Base-by-base conservation (phyloP, 1,140 invertebrate species). In the Penaeus japonicus region DNA sequence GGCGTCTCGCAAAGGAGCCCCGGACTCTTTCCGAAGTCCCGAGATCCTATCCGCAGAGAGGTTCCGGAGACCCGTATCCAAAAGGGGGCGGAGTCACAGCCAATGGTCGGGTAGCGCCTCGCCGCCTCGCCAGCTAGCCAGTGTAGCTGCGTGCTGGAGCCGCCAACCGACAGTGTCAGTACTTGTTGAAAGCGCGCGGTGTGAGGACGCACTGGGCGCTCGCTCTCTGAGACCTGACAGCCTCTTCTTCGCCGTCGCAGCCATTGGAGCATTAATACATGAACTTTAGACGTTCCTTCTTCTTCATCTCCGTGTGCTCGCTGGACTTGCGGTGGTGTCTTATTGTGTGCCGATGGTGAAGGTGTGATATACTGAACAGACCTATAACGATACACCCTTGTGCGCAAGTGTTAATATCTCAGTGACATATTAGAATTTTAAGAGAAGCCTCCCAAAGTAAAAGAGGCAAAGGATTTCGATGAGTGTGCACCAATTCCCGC, bases 101-200 rank as follows among this genome's bases (percentile, higher is more conserved):
- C 39, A 10, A 39, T 39, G 39, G 39, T 39, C 75, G 75, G 75
- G 75, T 53, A 78, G 75, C 75, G 35, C 35, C 75, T 20, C 30
- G 75, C 30, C 35, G 75, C 32, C 75, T n/a, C 20, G 75, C 35
- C 30, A 78, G 73, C 54, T 22, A 47, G 75, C 54, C 35, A 39
- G 39, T 39, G 39, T 39, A 39, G 39, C 39, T 39, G 39, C 39
- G 75, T 78, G 75, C 75, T 78, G 75, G 75, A 47, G 32, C 20
- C 35, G 54, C 75, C 54, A 10, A 55, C 79, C 20, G 22, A 39
- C 79, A 35, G 47, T 20, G 47, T 82, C 54, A 82, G 79, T 82
- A 35, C 79, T 82, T 59, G 22, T 82, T 82, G 79, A 59, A 82
- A 54, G 79, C 79, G 30, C 79, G 79, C 32, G 79, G 79, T 54